Percentiles rank a stretch among this genome's conserved stretches.
Conservation (phyloP, 2,888 invertebrate genomes). For the Polydrusus cervinus region DNA sequence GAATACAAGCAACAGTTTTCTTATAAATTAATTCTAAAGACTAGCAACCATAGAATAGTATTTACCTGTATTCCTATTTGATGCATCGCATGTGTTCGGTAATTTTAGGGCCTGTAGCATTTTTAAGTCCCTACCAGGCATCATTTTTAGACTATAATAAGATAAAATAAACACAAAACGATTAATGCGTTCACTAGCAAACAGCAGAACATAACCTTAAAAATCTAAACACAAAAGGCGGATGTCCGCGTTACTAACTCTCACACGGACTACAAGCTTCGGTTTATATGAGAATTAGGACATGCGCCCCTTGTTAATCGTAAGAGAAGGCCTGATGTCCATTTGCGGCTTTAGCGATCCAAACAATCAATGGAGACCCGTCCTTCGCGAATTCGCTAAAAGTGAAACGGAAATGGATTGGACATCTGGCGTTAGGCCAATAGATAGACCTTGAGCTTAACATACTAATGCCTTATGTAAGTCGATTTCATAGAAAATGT, state of each 20-base stretch:
- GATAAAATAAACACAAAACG: background rate
- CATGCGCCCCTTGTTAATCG: conserved; percentile 1
- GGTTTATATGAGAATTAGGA: conserved; percentile 1
- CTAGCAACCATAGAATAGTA: background rate
- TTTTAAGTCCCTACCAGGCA: background rate
- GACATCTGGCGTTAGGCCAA: background rate
- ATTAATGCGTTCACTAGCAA: background rate
- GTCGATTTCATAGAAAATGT: background rate
- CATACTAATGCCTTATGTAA: conserved; percentile 1
- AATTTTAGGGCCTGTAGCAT: background rate
- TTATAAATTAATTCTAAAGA: conserved; percentile 1
- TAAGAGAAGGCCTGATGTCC: conserved; percentile 1
- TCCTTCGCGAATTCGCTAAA: conserved; percentile 1
- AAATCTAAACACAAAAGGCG: conserved; percentile 1
- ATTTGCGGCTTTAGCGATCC: background rate
- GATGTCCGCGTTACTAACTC: conserved; percentile 1
- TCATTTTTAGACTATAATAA: conserved; percentile 1
- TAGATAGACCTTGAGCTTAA: conserved; percentile 1
- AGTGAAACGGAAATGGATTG: conserved; percentile 1
- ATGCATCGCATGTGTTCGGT: background rate
- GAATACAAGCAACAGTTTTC: conserved; percentile 1
- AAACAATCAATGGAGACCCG: background rate
- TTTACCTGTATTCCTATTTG: conserved; percentile 1
- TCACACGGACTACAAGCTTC: background rate
- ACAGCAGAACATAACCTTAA: conserved; percentile 1